These are phyloP conservation scores for Smittia sp. DNA, from an alignment of 2,888 invertebrate genomes.

Conservation along the genomic window DNA sequence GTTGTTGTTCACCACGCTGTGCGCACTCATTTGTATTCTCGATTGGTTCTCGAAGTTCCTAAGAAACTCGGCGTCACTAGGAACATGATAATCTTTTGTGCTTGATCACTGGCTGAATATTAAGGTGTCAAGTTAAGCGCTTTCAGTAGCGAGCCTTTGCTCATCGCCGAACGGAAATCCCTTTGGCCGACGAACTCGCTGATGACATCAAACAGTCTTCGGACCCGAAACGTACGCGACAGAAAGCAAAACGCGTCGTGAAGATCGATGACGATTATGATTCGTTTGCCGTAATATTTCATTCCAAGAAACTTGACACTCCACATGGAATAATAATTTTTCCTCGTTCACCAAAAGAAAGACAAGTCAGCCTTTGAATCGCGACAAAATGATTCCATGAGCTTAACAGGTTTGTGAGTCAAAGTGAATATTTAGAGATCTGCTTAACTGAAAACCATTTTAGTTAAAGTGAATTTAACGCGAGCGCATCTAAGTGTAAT, in stretches of 20 bases:
- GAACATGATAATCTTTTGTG: slow-evolving; percentile 20
- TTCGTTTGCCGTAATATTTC: background rate
- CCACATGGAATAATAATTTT: slow-evolving; percentile 26
- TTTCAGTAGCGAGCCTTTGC: background rate
- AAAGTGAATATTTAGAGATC: background rate
- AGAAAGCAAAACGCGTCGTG: background rate
- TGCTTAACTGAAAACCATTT: no score
- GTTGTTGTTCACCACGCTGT: slow-evolving; percentile 3
- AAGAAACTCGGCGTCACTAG: background rate
- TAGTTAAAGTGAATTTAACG: no score
- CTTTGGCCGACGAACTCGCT: background rate
- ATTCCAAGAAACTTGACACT: slow-evolving; percentile 26
- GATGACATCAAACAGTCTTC: background rate
- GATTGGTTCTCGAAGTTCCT: background rate
- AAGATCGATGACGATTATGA: slow-evolving; percentile 26
- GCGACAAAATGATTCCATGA: background rate
- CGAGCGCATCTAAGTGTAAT: no score
- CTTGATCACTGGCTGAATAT: background rate
- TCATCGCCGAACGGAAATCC: background rate
- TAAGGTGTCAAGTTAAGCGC: background rate
- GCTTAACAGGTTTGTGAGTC: slow-evolving; percentile 25
- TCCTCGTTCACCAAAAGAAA: background rate
- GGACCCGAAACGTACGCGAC: background rate
- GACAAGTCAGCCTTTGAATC: background rate
- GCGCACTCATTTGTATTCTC: slow-evolving; percentile 1